These are phyloP conservation scores for Spilarctia lutea DNA, from an alignment of 2,888 invertebrate genomes.

Conservation along the genomic window DNA sequence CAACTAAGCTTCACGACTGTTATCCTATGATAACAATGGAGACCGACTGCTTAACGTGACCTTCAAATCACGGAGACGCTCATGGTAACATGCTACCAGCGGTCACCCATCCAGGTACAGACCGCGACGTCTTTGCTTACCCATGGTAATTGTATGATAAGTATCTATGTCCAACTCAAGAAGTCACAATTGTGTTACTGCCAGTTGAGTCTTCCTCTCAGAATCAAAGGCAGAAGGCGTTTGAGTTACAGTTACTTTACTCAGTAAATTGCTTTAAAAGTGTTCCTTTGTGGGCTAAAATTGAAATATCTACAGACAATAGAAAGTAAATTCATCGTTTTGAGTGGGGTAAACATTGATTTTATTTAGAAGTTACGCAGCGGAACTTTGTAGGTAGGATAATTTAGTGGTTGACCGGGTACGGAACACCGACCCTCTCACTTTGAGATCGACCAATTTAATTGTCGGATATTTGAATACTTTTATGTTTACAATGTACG, in stretches of 20 bases:
- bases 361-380: conserved; percentile 8
- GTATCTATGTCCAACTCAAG: too few species aligned
- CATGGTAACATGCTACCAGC: too few species aligned
- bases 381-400: conserved; percentile 6
- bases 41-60: too few species aligned
- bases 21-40: too few species aligned
- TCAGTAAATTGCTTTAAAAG: conserved; percentile 15
- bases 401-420: conserved; percentile 11
- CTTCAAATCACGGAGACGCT: too few species aligned
- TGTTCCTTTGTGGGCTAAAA: conserved; percentile 18
- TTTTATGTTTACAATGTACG: conserved; percentile 2
- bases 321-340: conserved; percentile 28
- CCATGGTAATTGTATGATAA: too few species aligned
- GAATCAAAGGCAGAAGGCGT: background rate
- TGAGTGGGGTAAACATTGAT: background rate
- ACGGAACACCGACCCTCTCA: background rate
- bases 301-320: conserved; percentile 17
- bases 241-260: background rate
- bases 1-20: too few species aligned
- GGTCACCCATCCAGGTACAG: too few species aligned
- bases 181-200: too few species aligned
- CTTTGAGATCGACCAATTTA: background rate
- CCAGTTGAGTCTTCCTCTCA: too few species aligned
- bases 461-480: conserved; percentile 10
- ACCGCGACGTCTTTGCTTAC: too few species aligned